Evolutionary conservation across 2,888 invertebrate genomes (phyloP), one percentile per base, ranked within the genome.

Genomic region (Campaea margaritaria): DNA sequence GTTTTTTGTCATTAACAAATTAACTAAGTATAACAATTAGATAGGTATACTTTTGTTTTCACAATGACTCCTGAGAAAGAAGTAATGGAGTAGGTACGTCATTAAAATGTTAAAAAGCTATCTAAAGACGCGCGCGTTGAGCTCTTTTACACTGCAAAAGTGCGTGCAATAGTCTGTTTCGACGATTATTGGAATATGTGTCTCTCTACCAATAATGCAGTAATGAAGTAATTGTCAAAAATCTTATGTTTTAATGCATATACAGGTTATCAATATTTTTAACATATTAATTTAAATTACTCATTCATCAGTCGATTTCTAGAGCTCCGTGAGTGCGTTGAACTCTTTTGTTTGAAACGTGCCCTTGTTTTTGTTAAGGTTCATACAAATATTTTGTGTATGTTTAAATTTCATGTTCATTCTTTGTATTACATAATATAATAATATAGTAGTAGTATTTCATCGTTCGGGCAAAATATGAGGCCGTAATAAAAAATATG

Each of bases 291-390:
- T n/a, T 36, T n/a, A 36, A 34, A 36, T 13, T 38, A 39, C 2
- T 14, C 8, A 12, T 12, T 7, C n/a, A 13, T 28, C 9, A 31
- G 13, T 47, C 16, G n/a, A 10, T 36, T 7, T 15, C 31, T 42
- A 27, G 39, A 57, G 49, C 50, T 38, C 45, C 4, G 21, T 8
- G 45, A 34, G 44, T 28, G 38, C 66, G 52, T 61, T 61, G 60
- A 60, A 60, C 55, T 55, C 55, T 47, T 56, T 52, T 55, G 51
- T 27, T 59, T 13, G 27, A n/a, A 41, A 31, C 15, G 10, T 14
- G 13, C 5, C 36, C n/a, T 34, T 50, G 2, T 34, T 47, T 16
- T 34, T 16, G n/a, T n/a, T n/a, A n/a, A n/a, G 45, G 11, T 14
- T 46, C 14, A 15, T 2, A 14, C 31, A 9, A 21, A 9, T 31